phyloP scores from a whole-genome alignment of 2,888 invertebrate genomes.

The Panorpa germanica region DNA sequence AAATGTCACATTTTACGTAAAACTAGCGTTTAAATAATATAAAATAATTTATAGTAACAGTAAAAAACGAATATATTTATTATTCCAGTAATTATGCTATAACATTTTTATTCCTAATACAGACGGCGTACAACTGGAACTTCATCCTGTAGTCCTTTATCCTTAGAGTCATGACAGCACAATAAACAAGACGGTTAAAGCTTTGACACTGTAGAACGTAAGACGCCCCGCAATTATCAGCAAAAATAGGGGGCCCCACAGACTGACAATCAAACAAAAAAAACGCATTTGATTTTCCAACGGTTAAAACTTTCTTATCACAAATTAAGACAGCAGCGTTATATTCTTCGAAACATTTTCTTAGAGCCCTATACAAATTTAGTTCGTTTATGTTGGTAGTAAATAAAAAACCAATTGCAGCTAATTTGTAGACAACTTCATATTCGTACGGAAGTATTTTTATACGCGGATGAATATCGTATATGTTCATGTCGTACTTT shows the following conservation, averaged over 20 bases:
- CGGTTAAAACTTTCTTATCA: too few relatives aligned
- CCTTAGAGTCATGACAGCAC: conserved; percentile 39
- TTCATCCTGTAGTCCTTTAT: too few relatives aligned
- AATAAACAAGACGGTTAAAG: conserved; percentile 39
- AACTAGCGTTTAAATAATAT: too few relatives aligned
- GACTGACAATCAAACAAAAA: conserved; percentile 50
- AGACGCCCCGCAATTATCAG: conserved; percentile 33
- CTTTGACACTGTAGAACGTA: conserved; percentile 39
- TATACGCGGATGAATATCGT: too few relatives aligned
- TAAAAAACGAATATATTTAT: too few relatives aligned
- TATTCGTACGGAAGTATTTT: conserved; percentile 31
- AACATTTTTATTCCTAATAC: too few relatives aligned
- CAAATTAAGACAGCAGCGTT: too few relatives aligned
- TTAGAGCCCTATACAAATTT: conserved; percentile 40
- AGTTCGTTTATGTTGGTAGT: conserved; percentile 31
- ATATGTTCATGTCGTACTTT: conserved; percentile 35
- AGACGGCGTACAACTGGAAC: too few relatives aligned
- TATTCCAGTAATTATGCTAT: too few relatives aligned
- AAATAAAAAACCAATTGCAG: conserved; percentile 41
- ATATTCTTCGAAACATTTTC: conserved; percentile 40
- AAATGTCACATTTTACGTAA: too few relatives aligned
- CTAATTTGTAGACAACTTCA: conserved; percentile 31
- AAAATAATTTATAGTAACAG: too few relatives aligned
- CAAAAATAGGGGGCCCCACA: conserved; percentile 37
- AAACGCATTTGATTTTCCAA: conserved; percentile 35